Percentiles rank a stretch among this genome's conserved stretches.
Conservation (phyloP, 2,113 vertebrate species). For the Forbesichthys papilliferus region DNA sequence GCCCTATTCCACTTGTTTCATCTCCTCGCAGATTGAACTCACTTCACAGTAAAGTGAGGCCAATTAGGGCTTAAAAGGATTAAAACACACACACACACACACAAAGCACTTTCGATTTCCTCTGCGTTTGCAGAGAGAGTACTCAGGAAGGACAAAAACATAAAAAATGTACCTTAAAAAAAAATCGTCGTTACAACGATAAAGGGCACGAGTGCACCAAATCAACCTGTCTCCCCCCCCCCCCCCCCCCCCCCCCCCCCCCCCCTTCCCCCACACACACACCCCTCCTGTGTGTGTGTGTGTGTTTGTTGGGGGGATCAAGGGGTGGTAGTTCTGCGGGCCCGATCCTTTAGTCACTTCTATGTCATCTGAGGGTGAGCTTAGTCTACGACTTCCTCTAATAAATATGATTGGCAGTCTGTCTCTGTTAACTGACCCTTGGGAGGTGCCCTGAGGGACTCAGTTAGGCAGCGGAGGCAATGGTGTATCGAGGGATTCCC, state of each 20-base stretch:
- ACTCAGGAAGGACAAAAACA: conserved; percentile 25
- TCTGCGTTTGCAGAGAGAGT: conserved; percentile 38
- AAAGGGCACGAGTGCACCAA: conserved; percentile 27
- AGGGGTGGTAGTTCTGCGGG: too few relatives aligned
- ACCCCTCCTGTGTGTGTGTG: neutral
- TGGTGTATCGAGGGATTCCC: neutral
- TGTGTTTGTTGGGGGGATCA: neutral
- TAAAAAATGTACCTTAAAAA: conserved; percentile 49
- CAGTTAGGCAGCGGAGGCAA: conserved; percentile 28
- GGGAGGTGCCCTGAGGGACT: conserved; percentile 43
- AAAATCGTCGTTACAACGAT: conserved; percentile 50
- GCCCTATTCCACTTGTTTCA: conserved; percentile 63
- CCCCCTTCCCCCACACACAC: too few relatives aligned
- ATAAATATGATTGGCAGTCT: conserved; percentile 58
- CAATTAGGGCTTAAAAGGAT: conserved; percentile 76
- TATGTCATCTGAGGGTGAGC: conserved; percentile 11
- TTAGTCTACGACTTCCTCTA: conserved; percentile 38
- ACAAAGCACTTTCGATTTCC: conserved; percentile 42
- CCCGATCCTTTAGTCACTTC: conserved; percentile 19
- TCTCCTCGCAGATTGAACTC: conserved; percentile 64
- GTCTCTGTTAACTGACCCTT: conserved; percentile 50
- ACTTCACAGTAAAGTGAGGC: conserved; percentile 70
- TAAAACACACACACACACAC: conserved; percentile 59
- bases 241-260: neutral
- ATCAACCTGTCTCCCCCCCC: conserved; percentile 3